These are phyloP conservation scores for Drosophila parthenogenetica DNA, from an alignment of 2,888 invertebrate genomes.

Conservation along the genomic window DNA sequence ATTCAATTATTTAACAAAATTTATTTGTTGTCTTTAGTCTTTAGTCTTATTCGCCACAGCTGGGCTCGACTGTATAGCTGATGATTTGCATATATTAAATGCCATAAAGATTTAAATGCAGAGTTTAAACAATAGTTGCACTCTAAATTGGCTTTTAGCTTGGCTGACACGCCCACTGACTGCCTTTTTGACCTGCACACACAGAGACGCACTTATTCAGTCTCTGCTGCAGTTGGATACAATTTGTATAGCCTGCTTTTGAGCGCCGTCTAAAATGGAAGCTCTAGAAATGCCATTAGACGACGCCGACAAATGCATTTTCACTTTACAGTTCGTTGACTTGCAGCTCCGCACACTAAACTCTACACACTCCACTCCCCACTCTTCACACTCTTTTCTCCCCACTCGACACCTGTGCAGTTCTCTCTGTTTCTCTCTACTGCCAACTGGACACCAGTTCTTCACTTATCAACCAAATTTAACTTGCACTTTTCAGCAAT, in stretches of 20 bases:
- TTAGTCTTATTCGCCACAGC: not conserved
- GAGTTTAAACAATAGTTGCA: constrained; percentile 54
- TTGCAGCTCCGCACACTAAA: constrained; percentile 11
- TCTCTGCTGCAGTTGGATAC: constrained; percentile 17
- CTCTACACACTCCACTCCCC: not conserved
- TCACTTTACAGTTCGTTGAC: constrained; percentile 68
- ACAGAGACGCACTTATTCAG: not conserved
- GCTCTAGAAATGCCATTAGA: constrained; percentile 66
- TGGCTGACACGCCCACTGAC: constrained; percentile 36
- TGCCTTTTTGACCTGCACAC: not conserved
- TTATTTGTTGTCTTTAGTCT: no score
- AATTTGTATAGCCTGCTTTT: constrained; percentile 52
- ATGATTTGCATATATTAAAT: not conserved
- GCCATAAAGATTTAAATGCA: constrained; percentile 15
- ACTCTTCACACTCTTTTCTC: not conserved
- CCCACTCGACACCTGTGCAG: constrained; percentile 4
- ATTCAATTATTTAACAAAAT: no score
- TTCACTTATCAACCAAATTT: constrained; percentile 19
- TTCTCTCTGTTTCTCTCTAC: not conserved
- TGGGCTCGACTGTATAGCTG: not conserved
- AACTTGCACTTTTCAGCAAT: constrained; percentile 60
- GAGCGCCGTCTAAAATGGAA: constrained; percentile 54
- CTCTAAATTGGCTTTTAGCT: constrained; percentile 33
- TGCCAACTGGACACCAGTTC: not conserved
- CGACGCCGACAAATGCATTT: constrained; percentile 55